Base-by-base conservation (phyloP, 2,797 vertebrate species). In the Amphiprion clarkii region DNA sequence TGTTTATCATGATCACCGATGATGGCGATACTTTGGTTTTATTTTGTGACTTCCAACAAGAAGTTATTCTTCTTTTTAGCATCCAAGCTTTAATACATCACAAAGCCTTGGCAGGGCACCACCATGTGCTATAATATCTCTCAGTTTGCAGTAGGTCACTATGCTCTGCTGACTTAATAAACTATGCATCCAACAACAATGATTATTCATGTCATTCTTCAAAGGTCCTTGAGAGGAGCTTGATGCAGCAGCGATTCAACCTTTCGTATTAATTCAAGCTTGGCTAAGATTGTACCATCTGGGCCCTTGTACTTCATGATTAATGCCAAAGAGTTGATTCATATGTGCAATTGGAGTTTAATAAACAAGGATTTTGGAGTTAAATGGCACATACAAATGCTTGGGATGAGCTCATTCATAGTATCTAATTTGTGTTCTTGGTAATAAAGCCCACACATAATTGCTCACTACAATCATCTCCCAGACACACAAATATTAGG, bases 251-350 rank as follows among this genome's bases (percentile, higher is more conserved):
- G 96, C 96, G 94, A 96, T 96, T 96, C 96, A 96, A 96, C 96
- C 96, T 98, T 96, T 96, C 95, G 94, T 96, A 98, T 98, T 99
- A 98, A 99, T 98, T 97, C 96, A 97, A 96, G 95, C 96, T 97
- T 96, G 97, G 97, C 98, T 97, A 98, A 97, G 97, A 98, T 96
- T 96, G 96, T 97, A 97, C 97, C 97, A 98, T 99, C 97, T 99
- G 98, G 97, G 96, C 96, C 94, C 96, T 97, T 99, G 96, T 97
- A 97, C 95, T 96, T 96, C 93, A 94, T 96, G 96, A 99, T 99
- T 97, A 98, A 99, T 98, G 97, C 97, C 96, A 96, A 96, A 96
- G 94, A 95, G 94, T 96, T 97, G 96, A 98, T 98, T 98, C 97
- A 97, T 97, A 97, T 97, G 96, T 96, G 96, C 96, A 96, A 96